Percentiles rank a stretch among this genome's conserved stretches.
Evolutionary conservation across 1,140 invertebrate species (phyloP).

Genomic region (Drosophila ironensis): DNA sequence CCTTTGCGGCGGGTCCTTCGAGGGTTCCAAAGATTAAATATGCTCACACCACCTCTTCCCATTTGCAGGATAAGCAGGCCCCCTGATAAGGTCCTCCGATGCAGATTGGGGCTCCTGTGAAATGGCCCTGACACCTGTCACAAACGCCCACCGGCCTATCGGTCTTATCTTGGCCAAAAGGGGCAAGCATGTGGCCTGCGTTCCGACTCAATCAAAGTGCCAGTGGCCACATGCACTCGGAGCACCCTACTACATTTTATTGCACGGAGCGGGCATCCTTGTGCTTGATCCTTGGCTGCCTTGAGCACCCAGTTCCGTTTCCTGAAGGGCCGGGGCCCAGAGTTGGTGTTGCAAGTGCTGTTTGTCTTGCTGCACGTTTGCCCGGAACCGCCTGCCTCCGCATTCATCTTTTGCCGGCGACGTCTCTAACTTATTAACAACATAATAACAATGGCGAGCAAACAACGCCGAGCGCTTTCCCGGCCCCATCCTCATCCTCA

Average conservation of each 20-base stretch:
- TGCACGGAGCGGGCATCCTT: neutral
- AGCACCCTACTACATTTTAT: no score
- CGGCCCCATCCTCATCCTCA: no score
- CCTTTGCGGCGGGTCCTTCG: conserved; percentile 6
- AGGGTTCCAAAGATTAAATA: conserved; percentile 45
- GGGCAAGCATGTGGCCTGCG: no score
- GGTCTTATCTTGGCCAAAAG: conserved; percentile 16
- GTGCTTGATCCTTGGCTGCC: no score
- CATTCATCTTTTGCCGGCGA: conserved; percentile 21
- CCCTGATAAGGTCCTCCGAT: neutral
- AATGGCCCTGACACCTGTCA: conserved; percentile 58
- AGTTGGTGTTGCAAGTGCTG: conserved; percentile 41
- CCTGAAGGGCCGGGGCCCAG: conserved; percentile 9
- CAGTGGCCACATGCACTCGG: no score
- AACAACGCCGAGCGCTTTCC: conserved; percentile 40
- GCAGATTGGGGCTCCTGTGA: neutral
- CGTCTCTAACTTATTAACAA: conserved; percentile 58
- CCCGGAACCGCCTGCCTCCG: conserved; percentile 18
- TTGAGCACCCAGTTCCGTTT: conserved; percentile 56
- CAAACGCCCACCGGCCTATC: conserved; percentile 39
- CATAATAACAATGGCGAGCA: conserved; percentile 54
- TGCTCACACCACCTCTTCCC: conserved; percentile 4
- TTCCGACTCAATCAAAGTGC: conserved; percentile 20
- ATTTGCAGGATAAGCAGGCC: no score
- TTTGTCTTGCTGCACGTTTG: conserved; percentile 46